Evolutionary conservation across 2,888 invertebrate species (phyloP), one percentile per base, ranked within the genome.

Genomic region (Polyommatus icarus): DNA sequence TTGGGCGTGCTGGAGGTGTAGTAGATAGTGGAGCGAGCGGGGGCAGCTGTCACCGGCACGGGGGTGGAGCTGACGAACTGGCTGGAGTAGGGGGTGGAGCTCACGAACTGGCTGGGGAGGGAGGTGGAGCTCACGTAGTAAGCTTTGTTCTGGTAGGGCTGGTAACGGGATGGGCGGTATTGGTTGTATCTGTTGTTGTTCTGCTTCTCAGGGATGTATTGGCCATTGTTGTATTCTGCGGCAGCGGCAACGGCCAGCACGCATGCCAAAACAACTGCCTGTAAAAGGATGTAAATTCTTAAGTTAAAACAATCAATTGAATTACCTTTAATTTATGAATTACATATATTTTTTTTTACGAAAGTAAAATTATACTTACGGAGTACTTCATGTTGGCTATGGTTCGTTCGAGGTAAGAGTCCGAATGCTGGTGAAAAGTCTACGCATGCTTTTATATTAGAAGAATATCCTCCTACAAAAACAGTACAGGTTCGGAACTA

Each of bases 381-480:
- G 87, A 87, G 85, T 87, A 87, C 88, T 86, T 91, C 91, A 92
- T 92, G 83, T 86, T 82, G 79, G 78, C 77, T 80, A 80, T 80
- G 79, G 79, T 80, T 81, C 82, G 85, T 87, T 80, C 88, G 88
- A 87, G 89, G 89, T 88, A 85, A 86, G 89, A 92, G 88, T 89
- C 91, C 83, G 91, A 92, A 89, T 93, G 93, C 84, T 84, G 86
- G 82, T 86, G 85, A 90, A 92, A 88, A 91, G 91, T 88, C 86
- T 84, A 89, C 88, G 89, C 90, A 83, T 83, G 89, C 91, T 90
- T 92, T 87, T 93, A 92, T 92, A 92, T 90, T 82, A 81, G 83
- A 84, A 86, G 84, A 84, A 85, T 89, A 88, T 85, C 91, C 92
- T 90, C 92, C 91, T 89, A 92, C 91, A 89, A 87, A 83, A 83